A percentile compares a stretch with the other conserved stretches of the same genome.
These are phyloP conservation scores for Lingula anatina DNA, from an alignment of 2,888 invertebrate species.

Conservation along the genomic window DNA sequence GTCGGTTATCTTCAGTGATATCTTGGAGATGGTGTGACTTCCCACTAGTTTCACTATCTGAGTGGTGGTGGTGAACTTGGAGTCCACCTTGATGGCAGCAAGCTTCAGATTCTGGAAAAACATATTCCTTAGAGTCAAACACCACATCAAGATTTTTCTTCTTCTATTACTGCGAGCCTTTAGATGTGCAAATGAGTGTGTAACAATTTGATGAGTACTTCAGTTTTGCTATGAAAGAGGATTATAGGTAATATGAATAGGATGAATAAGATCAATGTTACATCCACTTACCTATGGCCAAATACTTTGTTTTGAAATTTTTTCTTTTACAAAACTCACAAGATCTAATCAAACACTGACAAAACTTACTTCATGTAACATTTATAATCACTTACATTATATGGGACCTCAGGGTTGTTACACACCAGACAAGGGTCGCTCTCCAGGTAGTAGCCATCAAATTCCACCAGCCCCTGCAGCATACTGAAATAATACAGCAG, in stretches of 20 bases:
- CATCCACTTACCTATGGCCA: too few species aligned
- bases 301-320: background rate
- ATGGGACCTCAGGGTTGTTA: conserved; percentile 91
- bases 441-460: conserved; percentile 93
- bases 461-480: conserved; percentile 86
- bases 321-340: background rate
- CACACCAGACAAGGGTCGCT: conserved; percentile 96
- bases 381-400: conserved; percentile 37
- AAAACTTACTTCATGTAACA: background rate
- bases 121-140: too few species aligned
- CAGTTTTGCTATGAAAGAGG: too few species aligned
- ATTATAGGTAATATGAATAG: too few species aligned
- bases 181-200: too few species aligned
- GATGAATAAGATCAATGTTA: too few species aligned
- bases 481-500: conserved; percentile 53
- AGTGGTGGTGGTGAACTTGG: conserved; percentile 95
- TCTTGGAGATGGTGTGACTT: conserved; percentile 91
- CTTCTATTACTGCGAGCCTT: too few species aligned
- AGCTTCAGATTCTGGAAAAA: conserved; percentile 61
- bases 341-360: background rate
- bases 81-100: conserved; percentile 89
- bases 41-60: conserved; percentile 95
- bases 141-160: too few species aligned
- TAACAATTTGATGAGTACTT: too few species aligned
- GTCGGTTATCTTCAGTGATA: conserved; percentile 88